Base-by-base conservation (phyloP, 2,888 invertebrate genomes). In the Stictocephala bisonia region DNA sequence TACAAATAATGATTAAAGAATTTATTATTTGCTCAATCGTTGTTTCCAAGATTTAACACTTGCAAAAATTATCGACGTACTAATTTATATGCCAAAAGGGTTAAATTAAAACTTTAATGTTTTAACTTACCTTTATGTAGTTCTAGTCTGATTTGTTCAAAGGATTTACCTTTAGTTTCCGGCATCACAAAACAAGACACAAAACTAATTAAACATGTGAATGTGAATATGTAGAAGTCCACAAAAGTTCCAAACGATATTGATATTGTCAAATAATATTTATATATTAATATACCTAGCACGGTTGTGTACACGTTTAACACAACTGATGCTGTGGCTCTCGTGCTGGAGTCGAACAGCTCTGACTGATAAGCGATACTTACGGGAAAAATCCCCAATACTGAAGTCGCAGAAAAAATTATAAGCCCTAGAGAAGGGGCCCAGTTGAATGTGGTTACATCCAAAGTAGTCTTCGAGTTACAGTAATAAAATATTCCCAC, bases 141-240 rank as follows among this genome's bases (percentile, higher is more conserved):
- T 40, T 60, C 60, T 11, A 15, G 15, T 40, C 60, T 40, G 20
- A 67, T 50, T 27, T 24, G 7, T 67, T 67, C 50, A 51, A 68
- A 68, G 3, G 68, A 18, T 68, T 68, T 68, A 2, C 48, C 68
- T 68, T 68, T 68, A 11, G 68, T 68, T 29, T 68, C 68, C 2
- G 68, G 68, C 48, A 51, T 51, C 6, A 29, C n/a, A 31, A n/a
- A 50, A n/a, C 31, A 68, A 13, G 51, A 31, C 2, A 50, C n/a
- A 18, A 51, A n/a, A 1, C 68, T 51, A 9, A 68, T 11, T 2
- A 68, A 51, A 68, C 29, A 48, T 6, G 35, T 31, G 3, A 13
- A 6, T 13, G 68, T 9, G 29, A 29, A 68, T 20, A 50, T 29
- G n/a, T 15, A 50, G 31, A 50, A 68, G 22, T 50, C 31, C 0